Conservation (phyloP, 2,888 invertebrate genomes). For the Torymus tubicola region DNA sequence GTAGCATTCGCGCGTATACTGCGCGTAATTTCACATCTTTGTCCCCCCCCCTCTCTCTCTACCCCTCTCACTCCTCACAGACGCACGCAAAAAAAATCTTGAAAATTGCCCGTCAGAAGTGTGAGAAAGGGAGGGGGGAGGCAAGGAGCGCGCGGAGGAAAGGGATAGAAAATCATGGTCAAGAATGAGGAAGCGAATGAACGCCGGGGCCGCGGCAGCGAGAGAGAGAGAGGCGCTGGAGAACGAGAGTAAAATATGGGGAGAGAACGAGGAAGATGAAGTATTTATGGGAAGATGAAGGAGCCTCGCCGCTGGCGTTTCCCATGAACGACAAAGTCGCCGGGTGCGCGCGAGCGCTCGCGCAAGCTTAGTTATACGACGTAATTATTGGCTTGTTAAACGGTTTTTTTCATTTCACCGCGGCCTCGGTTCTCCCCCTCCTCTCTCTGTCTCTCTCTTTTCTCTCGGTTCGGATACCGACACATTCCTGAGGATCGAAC, state of each 20-base stretch:
- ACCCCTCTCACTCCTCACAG: too few relatives aligned
- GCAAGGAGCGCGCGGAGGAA: conserved; percentile 9
- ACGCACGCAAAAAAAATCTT: neutral
- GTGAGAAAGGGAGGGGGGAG: conserved; percentile 20
- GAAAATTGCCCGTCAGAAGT: conserved; percentile 20
- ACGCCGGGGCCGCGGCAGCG: neutral
- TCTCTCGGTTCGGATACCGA: conserved; percentile 1
- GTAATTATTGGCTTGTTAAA: conserved; percentile 49
- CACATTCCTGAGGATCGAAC: conserved; percentile 6
- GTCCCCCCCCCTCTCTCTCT: too few relatives aligned
- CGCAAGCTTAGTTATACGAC: conserved; percentile 11
- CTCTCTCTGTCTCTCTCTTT: conserved; percentile 2
- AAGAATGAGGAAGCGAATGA: conserved; percentile 51
- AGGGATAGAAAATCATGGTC: conserved; percentile 42
- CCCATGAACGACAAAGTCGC: conserved; percentile 55
- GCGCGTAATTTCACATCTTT: too few relatives aligned
- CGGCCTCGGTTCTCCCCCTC: neutral
- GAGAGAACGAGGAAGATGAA: conserved; percentile 53
- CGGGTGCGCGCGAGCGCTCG: neutral
- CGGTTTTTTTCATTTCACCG: conserved; percentile 16
- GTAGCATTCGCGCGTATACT: too few relatives aligned
- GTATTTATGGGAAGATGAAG: conserved; percentile 53
- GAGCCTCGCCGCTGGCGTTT: conserved; percentile 49
- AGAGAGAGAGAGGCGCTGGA: conserved; percentile 33
- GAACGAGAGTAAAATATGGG: conserved; percentile 51